Base-by-base conservation (phyloP, 1,140 invertebrate genomes). In the Atta texana region DNA sequence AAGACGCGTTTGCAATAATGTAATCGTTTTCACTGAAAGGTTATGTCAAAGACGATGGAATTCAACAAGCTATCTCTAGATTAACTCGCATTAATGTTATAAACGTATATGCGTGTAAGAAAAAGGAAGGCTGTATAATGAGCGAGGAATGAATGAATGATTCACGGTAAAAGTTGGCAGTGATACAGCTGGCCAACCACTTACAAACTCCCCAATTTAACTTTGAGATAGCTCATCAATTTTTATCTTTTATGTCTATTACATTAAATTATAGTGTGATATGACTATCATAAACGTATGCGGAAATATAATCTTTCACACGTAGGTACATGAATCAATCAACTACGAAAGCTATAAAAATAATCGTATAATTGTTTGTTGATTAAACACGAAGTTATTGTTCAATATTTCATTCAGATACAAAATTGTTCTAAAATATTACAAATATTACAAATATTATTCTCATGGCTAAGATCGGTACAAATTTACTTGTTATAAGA, bases 81-180 rank as follows among this genome's bases (percentile, higher is more conserved):
- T 2, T 44, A 24, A 21, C 24, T 10, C 8, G n/a, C 34, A 24
- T 34, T 57, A 53, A 55, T n/a, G 57, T 82, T 34, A 31, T 34
- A 28, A 69, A 39, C 0, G 16, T 16, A 8, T 49, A 3, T 39
- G 34, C 10, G 49, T 24, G 66, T 18, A 28, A 53, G 71, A 77
- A 81, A 69, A 81, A 88, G 53, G 55, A 49, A 66, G 28, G 28
- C 28, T 21, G 39, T 68, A 78, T 64, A 91, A 86, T 87, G 81
- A 59, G 75, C 24, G n/a, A 6, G 7, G 78, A 75, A 75, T 92
- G 91, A 93, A 93, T 92, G 92, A 91, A 91, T 87, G 88, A 92
- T 90, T 90, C 82, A 89, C 57, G 34, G 84, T 76, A 84, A 89
- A 89, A 91, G 92, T 94, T 94, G 92, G 92, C 93, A 93, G 81